Evolutionary conservation across 53 echinoderm and acorn worm species (phyloP).

Genomic region (Luidia sarsii): DNA sequence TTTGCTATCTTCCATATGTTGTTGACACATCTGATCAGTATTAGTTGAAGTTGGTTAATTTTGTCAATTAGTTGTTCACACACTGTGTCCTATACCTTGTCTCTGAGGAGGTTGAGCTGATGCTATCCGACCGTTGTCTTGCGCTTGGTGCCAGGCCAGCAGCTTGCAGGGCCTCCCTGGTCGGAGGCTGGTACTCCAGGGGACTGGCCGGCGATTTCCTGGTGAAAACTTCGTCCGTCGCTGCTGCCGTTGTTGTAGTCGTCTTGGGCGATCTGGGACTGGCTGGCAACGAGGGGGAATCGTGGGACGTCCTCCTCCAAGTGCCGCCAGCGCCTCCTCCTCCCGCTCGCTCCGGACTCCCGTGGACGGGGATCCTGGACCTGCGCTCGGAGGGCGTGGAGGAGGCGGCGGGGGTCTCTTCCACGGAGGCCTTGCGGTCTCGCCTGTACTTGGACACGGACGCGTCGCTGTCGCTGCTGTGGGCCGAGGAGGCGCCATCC

Average conservation of each 20-base stretch:
- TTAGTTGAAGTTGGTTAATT: too few species aligned
- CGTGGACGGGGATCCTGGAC: not conserved
- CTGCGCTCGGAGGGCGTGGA: not conserved
- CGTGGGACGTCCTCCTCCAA: not conserved
- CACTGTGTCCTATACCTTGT: conserved; percentile 17
- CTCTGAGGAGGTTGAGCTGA: conserved; percentile 46
- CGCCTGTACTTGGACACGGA: conserved; percentile 9
- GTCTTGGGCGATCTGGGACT: conserved; percentile 43
- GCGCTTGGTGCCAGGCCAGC: not conserved
- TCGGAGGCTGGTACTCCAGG: conserved; percentile 7
- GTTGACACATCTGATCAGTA: too few species aligned
- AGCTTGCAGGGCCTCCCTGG: not conserved
- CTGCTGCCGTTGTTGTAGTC: not conserved
- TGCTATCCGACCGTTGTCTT: conserved; percentile 45
- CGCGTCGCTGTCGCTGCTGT: conserved; percentile 57
- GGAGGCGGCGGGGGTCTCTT: conserved; percentile 1
- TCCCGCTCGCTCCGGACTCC: not conserved
- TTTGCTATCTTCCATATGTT: too few species aligned
- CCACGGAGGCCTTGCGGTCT: conserved; percentile 34
- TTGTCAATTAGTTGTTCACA: too few species aligned
- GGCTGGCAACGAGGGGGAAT: not conserved
- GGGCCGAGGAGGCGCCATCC: conserved; percentile 26
- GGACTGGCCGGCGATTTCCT: conserved; percentile 1
- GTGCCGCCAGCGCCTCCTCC: too few species aligned
- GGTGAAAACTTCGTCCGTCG: too few species aligned